Evolutionary conservation across 2,888 invertebrate species (phyloP), one percentile per base, ranked within the genome.

Genomic region (Tortrix viridana): DNA sequence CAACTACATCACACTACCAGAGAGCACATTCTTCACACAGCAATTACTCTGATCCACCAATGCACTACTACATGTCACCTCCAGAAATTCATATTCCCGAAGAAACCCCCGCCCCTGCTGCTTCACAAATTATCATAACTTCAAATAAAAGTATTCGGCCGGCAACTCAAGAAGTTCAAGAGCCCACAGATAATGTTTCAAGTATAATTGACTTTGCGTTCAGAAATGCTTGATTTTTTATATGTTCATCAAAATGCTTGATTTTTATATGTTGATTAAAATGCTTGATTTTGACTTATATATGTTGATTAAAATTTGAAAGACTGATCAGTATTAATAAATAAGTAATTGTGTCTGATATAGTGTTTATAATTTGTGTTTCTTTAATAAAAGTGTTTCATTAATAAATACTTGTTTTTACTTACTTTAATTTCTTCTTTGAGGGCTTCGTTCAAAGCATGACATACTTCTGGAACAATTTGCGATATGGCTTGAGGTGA

Each of bases 71-170:
- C 50, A 37, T 50, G 37, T 50, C 50, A 50, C 50, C 50, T 50
- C 55, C 41, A 56, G 41, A 18, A 55, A 62, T 62, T 62, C 56
- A 57, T 56, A 57, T 63, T 57, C 52, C 52, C 50, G 57, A 63
- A 49, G 63, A 57, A 63, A 54, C 63, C 57, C 26, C 52, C 53
- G 53, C 54, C 59, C 48, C 64, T 52, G 43, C 54, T 61, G 54
- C 61, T 49, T 54, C 55, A 55, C 61, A 55, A 54, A 56, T 61
- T 55, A 56, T 61, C 56, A 50, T 57, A 57, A 57, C 47, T 38
- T 57, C 57, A 50, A 50, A 50, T 50, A 50, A 50, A 37, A 37
- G 50, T 50, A 50, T 50, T 50, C 32, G 37, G 37, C 50, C 50
- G 50, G 50, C 57, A 50, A 53, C 52, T 44, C 49, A 49, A 49